Evolutionary conservation across 37 sponge, comb jelly and placozoan species (phyloP), one percentile per base, ranked within the genome.

Genomic region (Aphrocallistes beatrix): DNA sequence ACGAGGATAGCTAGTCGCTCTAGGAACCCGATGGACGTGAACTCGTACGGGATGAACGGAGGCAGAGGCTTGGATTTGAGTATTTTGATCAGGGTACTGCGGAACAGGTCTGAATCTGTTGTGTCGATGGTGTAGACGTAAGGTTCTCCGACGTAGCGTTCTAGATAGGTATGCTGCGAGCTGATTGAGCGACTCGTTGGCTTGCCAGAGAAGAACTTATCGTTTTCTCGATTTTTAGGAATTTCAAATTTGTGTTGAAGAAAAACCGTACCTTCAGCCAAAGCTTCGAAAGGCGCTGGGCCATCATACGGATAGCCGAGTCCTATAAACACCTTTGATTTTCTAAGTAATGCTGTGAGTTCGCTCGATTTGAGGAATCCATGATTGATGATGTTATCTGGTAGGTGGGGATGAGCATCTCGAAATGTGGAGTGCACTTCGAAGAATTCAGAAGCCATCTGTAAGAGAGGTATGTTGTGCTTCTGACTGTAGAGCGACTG

Each of bases 221-320:
- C 82, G 50, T 90, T 93, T 1, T 51, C 36, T 37, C 83, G 37
- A 50, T 69, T 86, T 37, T 83, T 81, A 19, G 91, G 89, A 28
- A 89, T 81, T n/a, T 36, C 32, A 60, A 93, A 93, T 23, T 36
- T 82, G 36, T 91, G 93, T 38, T 93, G 93, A 23, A 93, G 89
- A 81, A 89, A 90, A 8, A 60, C 75, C 38, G 91, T 89, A 13
- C 93, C 93, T 85, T 85, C 85, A 36, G 93, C 93, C 45, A 93
- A 60, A 32, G 93, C 93, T 38, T 93, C 93, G 25, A 93, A 38
- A 25, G 93, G 89, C 0, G 89, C 91, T 32, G 93, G 93, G 17
- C 93, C 93, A 81, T 93, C 93, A 82, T 90, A 93, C 13, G 91
- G 93, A 85, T 89, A 90, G 0, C 93, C 91, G 37, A 93, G 69